Base-by-base conservation (phyloP, 92 coral and sea anemone genomes). In the Epizoanthus stellaris region DNA sequence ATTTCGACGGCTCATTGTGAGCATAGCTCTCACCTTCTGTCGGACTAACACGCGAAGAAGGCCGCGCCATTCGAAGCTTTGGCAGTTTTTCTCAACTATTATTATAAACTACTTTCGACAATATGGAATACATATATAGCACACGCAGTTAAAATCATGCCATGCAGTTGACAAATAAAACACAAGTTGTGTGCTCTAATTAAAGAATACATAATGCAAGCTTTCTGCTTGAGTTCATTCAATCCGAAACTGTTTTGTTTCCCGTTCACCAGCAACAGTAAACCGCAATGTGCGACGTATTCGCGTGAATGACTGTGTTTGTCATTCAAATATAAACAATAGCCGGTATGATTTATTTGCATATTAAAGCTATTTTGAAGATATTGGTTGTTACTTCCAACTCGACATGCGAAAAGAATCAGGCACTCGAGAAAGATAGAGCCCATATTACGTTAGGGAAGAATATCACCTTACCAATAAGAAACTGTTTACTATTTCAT, bases 1-100 rank as follows among this genome's bases (percentile, higher is more conserved):
- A 91, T 42, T 53, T 76, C 1, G 95, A 93, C 2, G 95, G 94
- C 40, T 66, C 91, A 3, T n/a, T 42, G 11, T 2, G 38, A 65
- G 5, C 82, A 58, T 20, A 5, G 74, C 16, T 5, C 40, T 59
- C 72, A 11, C 15, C 47, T 64, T 52, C 12, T 19, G 58, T 34
- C 47, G 83, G 83, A 4, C 19, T 12, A 3, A 79, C 83, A 11
- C 83, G 67, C 5, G 83, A 67, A 67, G 52, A 6, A 21, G 25
- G 38, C 7, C 42, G 36, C 53, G 73, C 70, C 83, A 79, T 79
- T 40, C 19, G 8, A 8, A 68, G 11, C n/a, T 62, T 62, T 20
- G 23, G 47, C 1, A 43, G 54, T 39, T 45, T 45, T 21, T n/a
- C 30, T 23, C 9, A 58, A 11, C 16, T 62, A n/a, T 20, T 21